A percentile compares a stretch with the other conserved stretches of the same genome.
These are phyloP conservation scores for Rhizomys pruinosus DNA, from an alignment of 2,113 vertebrate genomes.

Conservation along the genomic window DNA sequence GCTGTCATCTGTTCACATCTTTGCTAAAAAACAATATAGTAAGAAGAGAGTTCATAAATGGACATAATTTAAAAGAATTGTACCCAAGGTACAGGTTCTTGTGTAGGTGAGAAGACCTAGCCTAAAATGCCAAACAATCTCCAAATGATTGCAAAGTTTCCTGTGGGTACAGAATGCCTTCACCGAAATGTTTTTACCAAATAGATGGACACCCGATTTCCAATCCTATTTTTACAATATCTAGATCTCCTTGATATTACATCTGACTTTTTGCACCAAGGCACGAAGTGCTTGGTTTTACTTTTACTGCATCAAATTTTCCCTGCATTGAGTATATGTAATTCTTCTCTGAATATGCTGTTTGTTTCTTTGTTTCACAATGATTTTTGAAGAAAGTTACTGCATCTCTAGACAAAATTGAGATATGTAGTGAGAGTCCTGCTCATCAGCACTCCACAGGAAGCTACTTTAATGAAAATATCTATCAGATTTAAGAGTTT, in stretches of 20 bases:
- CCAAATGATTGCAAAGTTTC: background rate
- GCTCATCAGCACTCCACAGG: background rate
- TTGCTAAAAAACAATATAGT: too few species aligned
- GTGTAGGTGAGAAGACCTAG: too few species aligned
- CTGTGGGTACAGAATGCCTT: background rate
- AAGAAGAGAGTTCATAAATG: too few species aligned
- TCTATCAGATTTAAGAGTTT: too few species aligned
- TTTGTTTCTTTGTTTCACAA: background rate
- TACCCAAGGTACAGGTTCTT: too few species aligned
- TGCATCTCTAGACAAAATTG: background rate
- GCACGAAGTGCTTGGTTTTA: background rate
- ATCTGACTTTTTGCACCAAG: background rate
- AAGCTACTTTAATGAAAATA: too few species aligned
- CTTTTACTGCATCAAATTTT: background rate
- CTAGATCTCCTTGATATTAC: background rate
- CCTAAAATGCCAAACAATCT: background rate
- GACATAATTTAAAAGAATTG: too few species aligned
- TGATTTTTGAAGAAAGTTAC: background rate
- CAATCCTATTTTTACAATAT: background rate
- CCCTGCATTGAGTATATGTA: background rate
- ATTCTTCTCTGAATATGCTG: background rate
- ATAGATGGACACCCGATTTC: background rate
- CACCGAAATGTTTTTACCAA: background rate
- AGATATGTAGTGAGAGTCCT: background rate
- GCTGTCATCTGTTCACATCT: too few species aligned